These are phyloP conservation scores for Uria lomvia DNA, from an alignment of 2,113 vertebrate genomes.

Conservation along the genomic window DNA sequence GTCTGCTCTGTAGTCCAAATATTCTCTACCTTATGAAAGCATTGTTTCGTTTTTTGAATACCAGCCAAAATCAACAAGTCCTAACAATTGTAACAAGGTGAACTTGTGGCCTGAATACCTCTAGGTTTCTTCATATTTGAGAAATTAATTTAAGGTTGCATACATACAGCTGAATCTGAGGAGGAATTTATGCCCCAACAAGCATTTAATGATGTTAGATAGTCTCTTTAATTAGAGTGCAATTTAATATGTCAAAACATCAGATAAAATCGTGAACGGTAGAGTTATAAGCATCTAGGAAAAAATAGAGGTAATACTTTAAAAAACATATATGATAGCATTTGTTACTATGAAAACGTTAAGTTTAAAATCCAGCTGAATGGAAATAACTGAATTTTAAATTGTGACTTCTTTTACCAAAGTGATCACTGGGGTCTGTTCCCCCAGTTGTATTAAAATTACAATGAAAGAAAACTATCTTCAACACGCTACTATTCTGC, in stretches of 20 bases:
- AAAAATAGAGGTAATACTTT: neutral
- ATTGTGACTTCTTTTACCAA: neutral
- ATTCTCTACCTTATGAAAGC: neutral
- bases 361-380: neutral
- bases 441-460: neutral
- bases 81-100: neutral
- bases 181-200: neutral
- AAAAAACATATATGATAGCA: fast-evolving
- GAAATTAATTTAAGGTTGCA: neutral
- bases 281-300: neutral
- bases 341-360: neutral
- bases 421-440: neutral
- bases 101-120: neutral
- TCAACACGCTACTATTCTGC: neutral
- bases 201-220: neutral
- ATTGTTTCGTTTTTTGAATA: neutral
- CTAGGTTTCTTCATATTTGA: neutral
- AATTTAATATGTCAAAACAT: neutral
- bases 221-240: neutral
- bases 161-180: neutral
- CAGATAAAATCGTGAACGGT: neutral
- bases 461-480: neutral
- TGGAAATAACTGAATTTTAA: neutral
- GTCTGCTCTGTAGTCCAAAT: neutral
- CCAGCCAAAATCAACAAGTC: neutral